Percentiles rank a stretch among this genome's conserved stretches.
phyloP scores from a whole-genome alignment of 1,140 invertebrate genomes.

The Holcopasites calliopsidis region DNA sequence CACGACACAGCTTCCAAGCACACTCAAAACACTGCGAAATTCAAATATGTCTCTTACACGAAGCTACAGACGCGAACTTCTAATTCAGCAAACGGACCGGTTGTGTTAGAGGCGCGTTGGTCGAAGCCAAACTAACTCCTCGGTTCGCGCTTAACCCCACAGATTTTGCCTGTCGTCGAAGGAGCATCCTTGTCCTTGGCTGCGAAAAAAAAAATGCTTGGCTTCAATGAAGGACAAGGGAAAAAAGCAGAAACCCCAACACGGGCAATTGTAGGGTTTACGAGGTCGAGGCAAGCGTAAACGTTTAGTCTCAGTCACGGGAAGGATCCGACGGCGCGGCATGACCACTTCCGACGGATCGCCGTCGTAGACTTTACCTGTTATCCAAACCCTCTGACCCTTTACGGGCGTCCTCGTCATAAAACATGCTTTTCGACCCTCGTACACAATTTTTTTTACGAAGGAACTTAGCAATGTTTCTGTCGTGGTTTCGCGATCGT shows the following conservation, averaged over 20 bases:
- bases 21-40: not conserved
- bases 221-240: constrained; percentile 49
- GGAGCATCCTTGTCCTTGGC: no score
- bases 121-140: constrained; percentile 70
- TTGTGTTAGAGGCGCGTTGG: constrained; percentile 55
- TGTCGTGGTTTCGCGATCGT: no score
- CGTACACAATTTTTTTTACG: no score
- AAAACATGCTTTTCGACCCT: not conserved
- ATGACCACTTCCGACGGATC: constrained; percentile 51
- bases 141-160: constrained; percentile 71
- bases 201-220: constrained; percentile 39
- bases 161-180: constrained; percentile 57
- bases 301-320: constrained; percentile 41
- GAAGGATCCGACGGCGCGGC: constrained; percentile 50
- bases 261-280: constrained; percentile 70
- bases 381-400: constrained; percentile 5
- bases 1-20: not conserved
- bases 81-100: not conserved
- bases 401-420: not conserved
- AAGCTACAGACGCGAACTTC: not conserved
- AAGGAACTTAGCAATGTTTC: no score
- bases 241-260: constrained; percentile 66
- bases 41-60: not conserved
- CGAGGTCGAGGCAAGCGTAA: constrained; percentile 63
- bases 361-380: constrained; percentile 21